phyloP scores from a whole-genome alignment of 2,113 vertebrate genomes.

The Oceanodroma tethys region DNA sequence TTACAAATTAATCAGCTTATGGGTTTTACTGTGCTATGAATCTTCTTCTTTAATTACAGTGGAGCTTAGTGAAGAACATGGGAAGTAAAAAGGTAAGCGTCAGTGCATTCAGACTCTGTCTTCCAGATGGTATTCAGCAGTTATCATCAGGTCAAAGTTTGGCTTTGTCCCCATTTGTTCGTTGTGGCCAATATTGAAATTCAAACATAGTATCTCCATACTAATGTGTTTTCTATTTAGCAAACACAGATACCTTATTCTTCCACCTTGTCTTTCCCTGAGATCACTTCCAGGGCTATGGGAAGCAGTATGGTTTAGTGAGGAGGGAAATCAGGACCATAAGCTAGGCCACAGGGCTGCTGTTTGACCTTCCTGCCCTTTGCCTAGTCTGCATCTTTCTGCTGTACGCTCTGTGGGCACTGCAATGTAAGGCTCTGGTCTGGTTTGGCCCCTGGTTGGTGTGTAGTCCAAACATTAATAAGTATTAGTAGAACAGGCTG shows the following conservation, averaged over 20 bases:
- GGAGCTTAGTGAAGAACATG: not conserved
- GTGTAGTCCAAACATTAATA: not conserved
- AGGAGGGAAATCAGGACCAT: not conserved
- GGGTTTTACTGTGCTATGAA: not conserved
- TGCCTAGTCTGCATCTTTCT: not conserved
- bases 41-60: not conserved
- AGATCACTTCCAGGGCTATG: not conserved
- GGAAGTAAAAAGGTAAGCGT: not conserved
- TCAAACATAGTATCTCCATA: not conserved
- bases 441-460: not conserved
- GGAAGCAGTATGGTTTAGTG: not conserved
- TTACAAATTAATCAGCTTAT: not conserved
- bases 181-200: not conserved
- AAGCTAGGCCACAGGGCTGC: not conserved
- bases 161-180: not conserved
- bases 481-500: not conserved
- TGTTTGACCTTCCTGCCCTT: not conserved
- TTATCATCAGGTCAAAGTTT: not conserved
- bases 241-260: not conserved
- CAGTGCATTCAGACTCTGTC: not conserved
- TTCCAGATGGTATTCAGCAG: not conserved
- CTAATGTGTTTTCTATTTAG: not conserved
- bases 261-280: not conserved
- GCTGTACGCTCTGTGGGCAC: rapidly evolving
- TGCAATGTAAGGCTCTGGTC: not conserved